Evolutionary conservation across 2,113 vertebrate species (phyloP), one percentile per base, ranked within the genome.

Genomic region (Corydoras maculifer): DNA sequence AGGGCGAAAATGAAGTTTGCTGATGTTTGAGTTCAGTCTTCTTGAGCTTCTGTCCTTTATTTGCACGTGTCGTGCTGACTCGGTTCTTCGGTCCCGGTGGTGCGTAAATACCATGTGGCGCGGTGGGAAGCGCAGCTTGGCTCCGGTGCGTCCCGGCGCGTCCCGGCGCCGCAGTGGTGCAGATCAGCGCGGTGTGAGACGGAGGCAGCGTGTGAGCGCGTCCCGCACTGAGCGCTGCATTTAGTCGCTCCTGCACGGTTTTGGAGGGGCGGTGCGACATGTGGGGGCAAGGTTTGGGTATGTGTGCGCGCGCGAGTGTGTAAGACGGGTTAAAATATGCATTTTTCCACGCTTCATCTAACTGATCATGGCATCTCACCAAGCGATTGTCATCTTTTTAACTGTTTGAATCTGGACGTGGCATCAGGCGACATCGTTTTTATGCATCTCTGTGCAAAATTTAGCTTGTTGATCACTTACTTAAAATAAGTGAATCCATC

Each of bases 221-320:
- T 61, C 43, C 67, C 74, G 78, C 63, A 75, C 74, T 69, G 78
- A 78, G 75, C 70, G 78, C 74, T 43, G 75, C 65, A 75, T 81
- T 78, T 77, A 82, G 66, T 74, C 54, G 70, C 80, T 78, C 78
- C 80, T 80, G 75, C 13, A 71, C 76, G 68, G 68, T 75, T 77
- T 77, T 70, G 76, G 70, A 77, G 80, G 78, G 82, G 80, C 78
- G 80, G 80, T 62, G 77, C 82, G 75, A 78, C 62, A 70, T 69
- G 65, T 61, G 72, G 80, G 78, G 78, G 72, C 50, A 8, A 71
- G 75, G 80, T 72, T 76, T 68, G 75, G 50, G 68, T 53, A 65
- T 68, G 70, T 68, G 68, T 68, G 76, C 31, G 73, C 54, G 57
- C 29, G 58, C 8, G 67, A 60, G 72, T 55, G 49, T 18, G 14